Evolutionary conservation across 2,888 invertebrate genomes (phyloP).

Genomic region (Caenorhabditis doughertyi): DNA sequence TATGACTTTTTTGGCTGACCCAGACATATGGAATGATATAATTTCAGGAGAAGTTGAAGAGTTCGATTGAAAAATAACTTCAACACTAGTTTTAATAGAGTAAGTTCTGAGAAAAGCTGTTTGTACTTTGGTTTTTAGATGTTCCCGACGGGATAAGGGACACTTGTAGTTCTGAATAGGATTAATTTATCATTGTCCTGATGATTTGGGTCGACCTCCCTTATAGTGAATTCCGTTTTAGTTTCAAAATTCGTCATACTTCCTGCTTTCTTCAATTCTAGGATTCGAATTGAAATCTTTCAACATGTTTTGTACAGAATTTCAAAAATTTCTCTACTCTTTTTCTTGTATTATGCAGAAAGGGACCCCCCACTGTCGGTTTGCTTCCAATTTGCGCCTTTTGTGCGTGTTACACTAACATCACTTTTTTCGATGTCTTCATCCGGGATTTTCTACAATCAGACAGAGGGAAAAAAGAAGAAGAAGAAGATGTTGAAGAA

Average conservation of each 20-base stretch:
- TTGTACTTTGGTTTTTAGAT: conserved; percentile 20
- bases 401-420: conserved; percentile 67
- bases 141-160: background rate
- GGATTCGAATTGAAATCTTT: background rate
- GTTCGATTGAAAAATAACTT: conserved; percentile 5
- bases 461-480: background rate
- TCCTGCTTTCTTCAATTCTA: background rate
- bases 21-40: background rate
- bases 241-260: conserved; percentile 42
- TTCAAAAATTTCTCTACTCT: conserved; percentile 28
- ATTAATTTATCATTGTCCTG: conserved; percentile 17
- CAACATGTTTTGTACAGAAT: conserved; percentile 53
- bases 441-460: conserved; percentile 55
- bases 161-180: conserved; percentile 37
- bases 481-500: conserved; percentile 18
- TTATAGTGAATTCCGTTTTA: conserved; percentile 37
- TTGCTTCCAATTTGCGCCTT: conserved; percentile 64
- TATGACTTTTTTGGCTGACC: conserved; percentile 36
- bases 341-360: conserved; percentile 39
- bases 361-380: conserved; percentile 41
- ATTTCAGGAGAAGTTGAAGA: background rate
- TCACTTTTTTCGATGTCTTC: conserved; percentile 53
- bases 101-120: background rate
- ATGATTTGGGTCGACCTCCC: conserved; percentile 18
- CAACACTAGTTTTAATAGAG: background rate